Evolutionary conservation across 2,113 vertebrate genomes (phyloP), one percentile per base, ranked within the genome.

Genomic region (Nycticryphes semicollaris): DNA sequence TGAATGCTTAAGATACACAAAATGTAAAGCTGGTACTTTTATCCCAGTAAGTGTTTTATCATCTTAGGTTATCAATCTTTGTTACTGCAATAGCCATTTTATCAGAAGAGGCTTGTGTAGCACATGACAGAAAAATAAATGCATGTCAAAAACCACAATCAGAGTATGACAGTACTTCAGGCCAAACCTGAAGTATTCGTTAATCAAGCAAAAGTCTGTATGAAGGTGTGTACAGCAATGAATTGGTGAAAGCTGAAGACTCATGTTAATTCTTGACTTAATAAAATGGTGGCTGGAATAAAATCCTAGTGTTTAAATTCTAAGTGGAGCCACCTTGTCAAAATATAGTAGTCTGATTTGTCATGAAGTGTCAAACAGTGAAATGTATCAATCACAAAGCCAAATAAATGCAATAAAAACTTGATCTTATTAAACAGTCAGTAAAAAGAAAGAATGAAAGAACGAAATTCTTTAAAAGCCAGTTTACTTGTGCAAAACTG

Each of bases 81-180:
- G 41, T 64, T 57, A 62, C 73, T 76, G 39, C 41, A 89, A 31
- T 56, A 68, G 15, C 41, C 39, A 80, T 91, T 89, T 12, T 43
- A 64, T 72, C 68, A 89, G 66, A 82, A 84, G 25, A 95, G 54
- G 27, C 60, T 97, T 96, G 73, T 82, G 70, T 60, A 93, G 81
- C 62, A 57, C 24, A 64, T 62, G 69, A 92, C 69, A 91, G 73
- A 92, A 93, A 89, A 90, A 84, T 53, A 75, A 77, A 88, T 9
- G 19, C 83, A 86, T 0, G n/a, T 90, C 39, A 72, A 83, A 90
- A 92, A 82, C 17, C 47, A 80, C 43, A 73, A 41, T 86, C 72
- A 57, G 47, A 84, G 31, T 76, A 85, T 89, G 74, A 59, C 41
- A 77, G 63, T 39, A 92, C 77, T 89, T 74, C 67, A 74, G 84